Evolutionary conservation across 2,113 vertebrate species (phyloP), one percentile per base, ranked within the genome.

Genomic region (Chascanopsetta lugubris): DNA sequence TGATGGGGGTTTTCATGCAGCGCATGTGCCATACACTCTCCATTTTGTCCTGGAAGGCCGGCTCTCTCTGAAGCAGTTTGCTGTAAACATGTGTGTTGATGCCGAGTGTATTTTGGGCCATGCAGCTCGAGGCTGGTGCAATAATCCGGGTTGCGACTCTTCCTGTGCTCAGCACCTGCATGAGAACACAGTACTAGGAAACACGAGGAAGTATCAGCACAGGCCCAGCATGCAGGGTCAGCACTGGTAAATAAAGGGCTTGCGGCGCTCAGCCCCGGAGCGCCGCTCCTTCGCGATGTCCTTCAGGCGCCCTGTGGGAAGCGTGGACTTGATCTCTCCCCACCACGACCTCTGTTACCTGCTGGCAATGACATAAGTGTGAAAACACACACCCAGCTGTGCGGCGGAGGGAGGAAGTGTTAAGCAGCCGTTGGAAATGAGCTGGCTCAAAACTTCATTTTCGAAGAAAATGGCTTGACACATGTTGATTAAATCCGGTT

Each of bases 1-100:
- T n/a, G n/a, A n/a, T n/a, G n/a, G n/a, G n/a, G n/a, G n/a, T n/a
- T n/a, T n/a, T n/a, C n/a, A n/a, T n/a, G n/a, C n/a, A n/a, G n/a
- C n/a, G n/a, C n/a, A n/a, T n/a, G n/a, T n/a, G n/a, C n/a, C n/a
- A n/a, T 38, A 38, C 6, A 38, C 43, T 78, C 22, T 42, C 20
- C 26, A 50, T 68, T 68, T 85, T 64, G 50, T 79, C 72, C 63
- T 72, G 10, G 68, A 82, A 80, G 68, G 60, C 17, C 6, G 22
- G 54, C 46, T 83, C 25, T 75, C 55, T 54, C 47, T 58, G 65
- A 79, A 79, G 29, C 1, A 3, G 77, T 82, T 87, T 79, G 49
- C 70, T 73, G 77, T 80, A 84, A 89, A 88, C 83, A 73, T 10
- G 24, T 15, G n/a, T 82, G 84, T 84, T 89, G 78, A 80, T 54